These are phyloP conservation scores for Kradibia gibbosae DNA, from an alignment of 1,140 invertebrate genomes.

Conservation along the genomic window DNA sequence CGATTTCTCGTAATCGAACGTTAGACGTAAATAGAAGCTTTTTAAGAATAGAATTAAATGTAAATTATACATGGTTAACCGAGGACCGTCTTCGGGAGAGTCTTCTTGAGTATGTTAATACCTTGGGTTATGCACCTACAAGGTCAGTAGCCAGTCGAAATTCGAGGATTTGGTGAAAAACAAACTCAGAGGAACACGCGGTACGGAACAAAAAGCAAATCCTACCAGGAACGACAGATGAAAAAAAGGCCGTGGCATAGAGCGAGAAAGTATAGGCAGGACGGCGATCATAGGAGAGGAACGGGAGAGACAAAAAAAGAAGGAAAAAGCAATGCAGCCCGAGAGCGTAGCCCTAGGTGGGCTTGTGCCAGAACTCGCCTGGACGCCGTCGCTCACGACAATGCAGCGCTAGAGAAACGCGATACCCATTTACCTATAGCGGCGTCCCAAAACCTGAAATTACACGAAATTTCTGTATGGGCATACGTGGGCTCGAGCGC, in stretches of 20 bases:
- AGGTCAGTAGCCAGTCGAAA: slow-evolving; percentile 5
- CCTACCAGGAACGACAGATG: slow-evolving; percentile 24
- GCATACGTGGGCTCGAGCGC: slow-evolving; percentile 12
- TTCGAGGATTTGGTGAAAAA: slow-evolving; percentile 15
- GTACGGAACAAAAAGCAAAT: slow-evolving; percentile 15
- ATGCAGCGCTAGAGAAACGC: slow-evolving; percentile 57
- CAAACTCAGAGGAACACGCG: slow-evolving; percentile 7
- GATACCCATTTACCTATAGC: slow-evolving; percentile 57
- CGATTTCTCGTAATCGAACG: too few relatives aligned
- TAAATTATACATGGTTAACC: not conserved
- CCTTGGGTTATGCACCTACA: not conserved
- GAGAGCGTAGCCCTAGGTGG: slow-evolving; percentile 54
- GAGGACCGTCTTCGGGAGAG: too few relatives aligned
- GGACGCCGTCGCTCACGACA: slow-evolving; percentile 51
- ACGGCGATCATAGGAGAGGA: not conserved
- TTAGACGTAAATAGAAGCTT: not conserved
- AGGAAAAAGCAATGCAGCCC: slow-evolving; percentile 53
- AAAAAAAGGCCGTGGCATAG: slow-evolving; percentile 16
- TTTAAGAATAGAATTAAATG: not conserved
- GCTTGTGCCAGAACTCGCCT: slow-evolving; percentile 9
- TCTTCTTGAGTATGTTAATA: not conserved
- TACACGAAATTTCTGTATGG: slow-evolving; percentile 56
- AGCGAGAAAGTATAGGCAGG: not conserved
- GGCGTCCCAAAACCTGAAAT: slow-evolving; percentile 57
- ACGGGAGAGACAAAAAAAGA: slow-evolving; percentile 42